Evolutionary conservation across 1,140 invertebrate genomes (phyloP).

Genomic region (Drosophila guanche): DNA sequence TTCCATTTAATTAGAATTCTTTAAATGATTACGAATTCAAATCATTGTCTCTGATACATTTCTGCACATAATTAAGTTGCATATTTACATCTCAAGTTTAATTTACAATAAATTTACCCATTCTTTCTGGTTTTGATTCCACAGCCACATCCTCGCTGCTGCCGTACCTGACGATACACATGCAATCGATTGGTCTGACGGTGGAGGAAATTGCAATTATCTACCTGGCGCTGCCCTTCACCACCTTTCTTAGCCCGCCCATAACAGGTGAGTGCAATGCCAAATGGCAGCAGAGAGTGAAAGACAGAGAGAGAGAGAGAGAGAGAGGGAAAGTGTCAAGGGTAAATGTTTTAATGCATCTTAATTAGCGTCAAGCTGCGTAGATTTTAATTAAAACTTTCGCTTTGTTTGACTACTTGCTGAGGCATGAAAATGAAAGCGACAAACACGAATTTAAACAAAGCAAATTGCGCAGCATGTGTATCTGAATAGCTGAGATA

Average conservation of each 20-base stretch:
- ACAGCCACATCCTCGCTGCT: slow-evolving; percentile 90
- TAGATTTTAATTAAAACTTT: slow-evolving; percentile 57
- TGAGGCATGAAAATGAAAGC: not conserved
- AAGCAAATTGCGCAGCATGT: not conserved
- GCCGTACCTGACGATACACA: slow-evolving; percentile 93
- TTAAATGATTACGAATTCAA: not conserved
- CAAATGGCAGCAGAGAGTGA: not conserved
- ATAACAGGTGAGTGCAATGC: slow-evolving; percentile 86
- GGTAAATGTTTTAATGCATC: slow-evolving; percentile 27
- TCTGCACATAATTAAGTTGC: slow-evolving; percentile 24
- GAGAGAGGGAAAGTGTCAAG: not conserved
- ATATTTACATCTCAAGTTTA: not conserved
- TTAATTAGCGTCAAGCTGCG: slow-evolving; percentile 32
- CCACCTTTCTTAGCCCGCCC: slow-evolving; percentile 91
- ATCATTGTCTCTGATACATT: slow-evolving; percentile 10
- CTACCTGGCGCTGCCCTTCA: slow-evolving; percentile 92
- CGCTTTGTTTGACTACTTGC: slow-evolving; percentile 14
- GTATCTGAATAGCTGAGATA: too few relatives aligned
- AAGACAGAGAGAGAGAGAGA: not conserved
- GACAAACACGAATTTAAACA: not conserved
- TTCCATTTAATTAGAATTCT: slow-evolving; percentile 8
- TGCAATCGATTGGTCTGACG: slow-evolving; percentile 93
- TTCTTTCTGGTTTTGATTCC: slow-evolving; percentile 66
- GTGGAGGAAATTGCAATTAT: slow-evolving; percentile 93
- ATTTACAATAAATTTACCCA: slow-evolving; percentile 9